A percentile compares a stretch with the other conserved stretches of the same genome.
Evolutionary conservation across 92 coral and sea anemone genomes (phyloP).

Genomic region (Actinostola sp.): DNA sequence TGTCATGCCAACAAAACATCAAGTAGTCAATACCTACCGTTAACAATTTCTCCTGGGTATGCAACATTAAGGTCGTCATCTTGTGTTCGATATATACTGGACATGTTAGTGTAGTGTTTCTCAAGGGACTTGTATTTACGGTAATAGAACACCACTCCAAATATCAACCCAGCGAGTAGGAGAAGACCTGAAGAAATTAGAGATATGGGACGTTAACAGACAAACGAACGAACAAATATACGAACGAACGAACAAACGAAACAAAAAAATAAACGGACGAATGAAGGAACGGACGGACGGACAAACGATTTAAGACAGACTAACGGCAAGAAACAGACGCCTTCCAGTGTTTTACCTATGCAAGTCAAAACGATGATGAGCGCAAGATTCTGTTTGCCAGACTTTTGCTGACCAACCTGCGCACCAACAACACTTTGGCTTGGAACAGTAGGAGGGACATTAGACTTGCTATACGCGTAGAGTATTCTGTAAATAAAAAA

Average conservation of each 20-base stretch:
- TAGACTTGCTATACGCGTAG: constrained; percentile 10
- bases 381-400: constrained; percentile 13
- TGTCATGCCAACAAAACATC: too few relatives aligned
- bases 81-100: constrained; percentile 41
- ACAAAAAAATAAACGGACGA: not conserved
- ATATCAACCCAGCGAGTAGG: constrained; percentile 42
- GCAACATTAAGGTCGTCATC: constrained; percentile 60
- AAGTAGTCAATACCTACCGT: constrained; percentile 33
- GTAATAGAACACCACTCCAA: constrained; percentile 52
- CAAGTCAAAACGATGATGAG: constrained; percentile 39
- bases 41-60: constrained; percentile 48
- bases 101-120: constrained; percentile 48
- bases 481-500: constrained; percentile 6
- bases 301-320: not conserved
- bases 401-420: constrained; percentile 3
- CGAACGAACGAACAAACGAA: not conserved
- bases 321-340: too few relatives aligned
- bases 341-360: constrained; percentile 51
- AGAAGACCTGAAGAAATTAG: constrained; percentile 43
- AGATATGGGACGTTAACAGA: not conserved
- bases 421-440: constrained; percentile 27
- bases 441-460: not conserved
- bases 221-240: not conserved
- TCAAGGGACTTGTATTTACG: constrained; percentile 63
- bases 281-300: not conserved